Evolutionary conservation across 2,888 invertebrate genomes (phyloP).

Genomic region (Rhingia campestris): DNA sequence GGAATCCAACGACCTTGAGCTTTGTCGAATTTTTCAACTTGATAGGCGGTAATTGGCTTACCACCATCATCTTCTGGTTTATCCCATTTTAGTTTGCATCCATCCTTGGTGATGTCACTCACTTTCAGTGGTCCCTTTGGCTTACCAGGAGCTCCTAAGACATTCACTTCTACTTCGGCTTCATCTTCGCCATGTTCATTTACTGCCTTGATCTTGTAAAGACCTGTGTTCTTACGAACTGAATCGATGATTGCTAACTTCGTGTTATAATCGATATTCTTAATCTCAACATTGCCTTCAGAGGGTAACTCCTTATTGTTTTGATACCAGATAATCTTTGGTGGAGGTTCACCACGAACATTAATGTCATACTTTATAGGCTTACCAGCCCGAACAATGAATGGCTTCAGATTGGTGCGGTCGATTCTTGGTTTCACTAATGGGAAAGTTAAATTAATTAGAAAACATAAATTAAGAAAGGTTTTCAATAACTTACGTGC

Average conservation of each 20-base stretch:
- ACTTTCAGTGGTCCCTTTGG: conserved; percentile 96
- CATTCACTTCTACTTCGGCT: conserved; percentile 96
- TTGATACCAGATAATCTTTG: conserved; percentile 95
- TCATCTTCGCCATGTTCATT: conserved; percentile 96
- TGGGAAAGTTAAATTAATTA: no score
- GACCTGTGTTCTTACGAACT: conserved; percentile 92
- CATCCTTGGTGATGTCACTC: conserved; percentile 93
- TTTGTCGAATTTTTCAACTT: conserved; percentile 96
- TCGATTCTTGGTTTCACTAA: conserved; percentile 98
- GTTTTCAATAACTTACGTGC: conserved; percentile 87
- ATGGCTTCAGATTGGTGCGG: conserved; percentile 94
- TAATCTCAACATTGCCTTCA: conserved; percentile 88
- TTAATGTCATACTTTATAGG: conserved; percentile 96
- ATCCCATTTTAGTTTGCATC: conserved; percentile 95
- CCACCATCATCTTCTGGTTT: conserved; percentile 98
- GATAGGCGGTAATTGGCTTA: conserved; percentile 95
- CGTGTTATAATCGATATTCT: conserved; percentile 95
- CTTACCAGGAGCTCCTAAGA: conserved; percentile 91
- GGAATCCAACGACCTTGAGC: conserved; percentile 96
- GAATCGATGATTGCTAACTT: conserved; percentile 92
- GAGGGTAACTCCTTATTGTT: conserved; percentile 89
- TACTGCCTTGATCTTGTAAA: conserved; percentile 94
- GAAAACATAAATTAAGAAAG: no score
- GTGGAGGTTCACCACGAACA: conserved; percentile 97
- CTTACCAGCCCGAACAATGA: conserved; percentile 95